A percentile compares a stretch with the other conserved stretches of the same genome.
Conservation (phyloP, 2,113 vertebrate species). For the Gracilinanus agilis region DNA sequence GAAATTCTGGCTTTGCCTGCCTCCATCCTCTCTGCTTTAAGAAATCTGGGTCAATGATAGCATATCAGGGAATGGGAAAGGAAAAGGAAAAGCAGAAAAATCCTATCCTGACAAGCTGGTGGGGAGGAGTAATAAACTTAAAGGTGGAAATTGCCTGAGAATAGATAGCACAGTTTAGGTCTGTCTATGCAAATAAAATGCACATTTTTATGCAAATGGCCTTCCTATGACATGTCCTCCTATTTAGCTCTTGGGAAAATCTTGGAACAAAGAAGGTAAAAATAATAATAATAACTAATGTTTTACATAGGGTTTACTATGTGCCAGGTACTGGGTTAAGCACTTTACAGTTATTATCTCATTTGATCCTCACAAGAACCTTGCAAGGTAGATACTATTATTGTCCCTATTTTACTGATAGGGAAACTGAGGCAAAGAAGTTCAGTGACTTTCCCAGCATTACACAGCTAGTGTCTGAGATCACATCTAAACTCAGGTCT, state of each 20-base stretch:
- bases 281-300: background rate
- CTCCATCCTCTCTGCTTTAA: background rate
- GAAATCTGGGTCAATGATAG: background rate
- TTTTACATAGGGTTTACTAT: background rate
- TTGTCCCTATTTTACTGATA: background rate
- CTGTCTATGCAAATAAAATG: conserved; percentile 10
- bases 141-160: conserved; percentile 25
- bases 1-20: background rate
- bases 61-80: background rate
- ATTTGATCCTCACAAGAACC: background rate
- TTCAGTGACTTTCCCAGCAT: background rate
- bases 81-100: background rate
- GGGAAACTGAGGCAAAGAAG: background rate
- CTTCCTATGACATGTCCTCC: background rate
- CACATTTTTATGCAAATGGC: background rate
- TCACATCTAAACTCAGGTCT: background rate
- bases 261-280: background rate
- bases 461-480: background rate
- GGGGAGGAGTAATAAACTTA: background rate
- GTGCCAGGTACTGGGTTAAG: background rate
- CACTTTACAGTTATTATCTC: background rate
- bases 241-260: background rate
- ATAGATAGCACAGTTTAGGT: background rate
- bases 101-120: background rate
- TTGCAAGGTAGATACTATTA: background rate